Conservation (phyloP, 2,797 vertebrate species). For the Antrozous pallidus region DNA sequence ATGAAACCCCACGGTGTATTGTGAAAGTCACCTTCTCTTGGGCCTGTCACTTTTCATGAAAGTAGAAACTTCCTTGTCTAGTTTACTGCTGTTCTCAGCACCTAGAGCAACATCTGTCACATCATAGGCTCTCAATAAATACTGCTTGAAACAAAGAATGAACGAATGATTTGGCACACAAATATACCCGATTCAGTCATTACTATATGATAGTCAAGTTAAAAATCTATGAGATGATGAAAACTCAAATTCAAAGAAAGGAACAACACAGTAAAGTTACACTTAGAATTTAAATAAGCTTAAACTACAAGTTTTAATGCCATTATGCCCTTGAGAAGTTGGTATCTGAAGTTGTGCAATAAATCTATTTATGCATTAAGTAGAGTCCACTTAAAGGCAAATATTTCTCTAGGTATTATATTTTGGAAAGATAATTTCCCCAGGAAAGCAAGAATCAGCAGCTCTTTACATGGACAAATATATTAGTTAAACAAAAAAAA, state of each 20-base stretch:
- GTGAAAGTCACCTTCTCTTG: slow-evolving; percentile 16
- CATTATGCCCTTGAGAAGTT: not conserved
- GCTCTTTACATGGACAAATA: not conserved
- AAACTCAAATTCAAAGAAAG: not conserved
- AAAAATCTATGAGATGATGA: not conserved
- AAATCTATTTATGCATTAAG: not conserved
- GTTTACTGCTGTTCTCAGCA: not conserved
- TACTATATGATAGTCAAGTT: not conserved
- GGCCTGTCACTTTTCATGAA: not conserved
- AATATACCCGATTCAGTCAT: not conserved
- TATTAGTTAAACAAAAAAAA: not conserved
- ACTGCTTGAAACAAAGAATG: not conserved
- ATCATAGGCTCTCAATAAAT: not conserved
- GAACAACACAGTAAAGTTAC: not conserved
- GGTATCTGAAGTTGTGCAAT: not conserved
- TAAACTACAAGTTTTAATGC: not conserved
- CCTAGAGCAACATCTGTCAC: not conserved
- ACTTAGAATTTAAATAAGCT: not conserved
- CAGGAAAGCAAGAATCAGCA: slow-evolving; percentile 8
- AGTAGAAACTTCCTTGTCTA: not conserved
- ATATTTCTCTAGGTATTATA: slow-evolving; percentile 9
- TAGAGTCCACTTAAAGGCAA: not conserved
- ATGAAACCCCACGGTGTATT: not conserved
- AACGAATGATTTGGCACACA: not conserved
- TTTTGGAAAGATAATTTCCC: slow-evolving; percentile 8